phyloP scores from a whole-genome alignment of 1,140 invertebrate species.

The Temnothorax nylanderi region DNA sequence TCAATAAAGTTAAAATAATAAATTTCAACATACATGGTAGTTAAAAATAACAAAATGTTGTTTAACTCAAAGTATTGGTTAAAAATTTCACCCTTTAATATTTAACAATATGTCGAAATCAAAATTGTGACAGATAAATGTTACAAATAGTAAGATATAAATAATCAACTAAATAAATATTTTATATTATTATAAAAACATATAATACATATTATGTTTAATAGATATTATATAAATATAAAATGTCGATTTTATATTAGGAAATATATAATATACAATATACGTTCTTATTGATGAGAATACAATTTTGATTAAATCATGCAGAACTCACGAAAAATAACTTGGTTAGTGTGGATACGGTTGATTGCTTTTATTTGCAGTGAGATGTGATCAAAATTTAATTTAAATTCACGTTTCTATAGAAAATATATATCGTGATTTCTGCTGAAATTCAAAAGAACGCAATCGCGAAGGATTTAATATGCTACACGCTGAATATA shows the following conservation, averaged over 20 bases:
- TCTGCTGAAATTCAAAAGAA: conserved; percentile 38
- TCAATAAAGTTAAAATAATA: too few relatives aligned
- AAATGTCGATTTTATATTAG: neutral
- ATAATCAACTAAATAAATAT: neutral
- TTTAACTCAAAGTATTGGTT: too few relatives aligned
- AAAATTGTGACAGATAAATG: neutral
- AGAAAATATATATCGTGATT: conserved; percentile 28
- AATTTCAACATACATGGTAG: too few relatives aligned
- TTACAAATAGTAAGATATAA: neutral
- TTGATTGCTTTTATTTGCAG: conserved; percentile 37
- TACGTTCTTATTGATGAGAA: neutral
- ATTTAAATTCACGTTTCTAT: conserved; percentile 42
- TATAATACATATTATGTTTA: neutral
- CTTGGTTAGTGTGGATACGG: neutral
- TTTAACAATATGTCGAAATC: neutral
- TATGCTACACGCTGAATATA: neutral
- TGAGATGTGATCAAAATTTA: conserved; percentile 51
- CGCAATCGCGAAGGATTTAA: conserved; percentile 6
- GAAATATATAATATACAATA: neutral
- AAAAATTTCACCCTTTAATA: too few relatives aligned
- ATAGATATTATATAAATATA: neutral
- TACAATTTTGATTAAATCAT: conserved; percentile 23
- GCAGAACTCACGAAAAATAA: conserved; percentile 12
- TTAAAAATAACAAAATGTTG: too few relatives aligned
- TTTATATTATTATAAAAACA: neutral